These are phyloP conservation scores for Oncorhynchus masou DNA, from an alignment of 2,113 vertebrate genomes.

Conservation along the genomic window DNA sequence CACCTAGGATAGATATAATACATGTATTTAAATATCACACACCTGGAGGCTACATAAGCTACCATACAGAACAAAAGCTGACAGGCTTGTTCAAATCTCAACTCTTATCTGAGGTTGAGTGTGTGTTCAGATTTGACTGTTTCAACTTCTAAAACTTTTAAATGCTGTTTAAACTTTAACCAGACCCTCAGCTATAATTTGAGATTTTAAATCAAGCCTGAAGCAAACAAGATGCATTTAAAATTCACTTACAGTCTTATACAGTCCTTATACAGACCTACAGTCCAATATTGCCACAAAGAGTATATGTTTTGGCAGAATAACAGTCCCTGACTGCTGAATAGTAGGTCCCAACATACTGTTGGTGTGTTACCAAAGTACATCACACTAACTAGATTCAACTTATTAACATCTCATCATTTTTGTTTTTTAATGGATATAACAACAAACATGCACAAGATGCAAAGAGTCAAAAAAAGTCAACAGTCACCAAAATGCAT, in stretches of 20 bases:
- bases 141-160: neutral
- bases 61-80: neutral
- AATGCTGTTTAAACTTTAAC: conserved; percentile 18
- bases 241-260: conserved; percentile 10
- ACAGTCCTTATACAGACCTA: too few relatives aligned
- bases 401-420: conserved; percentile 23
- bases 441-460: conserved; percentile 40
- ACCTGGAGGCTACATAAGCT: neutral
- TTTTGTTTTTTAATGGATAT: neutral
- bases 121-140: neutral
- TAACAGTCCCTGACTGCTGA: neutral
- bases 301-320: neutral
- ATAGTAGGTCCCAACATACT: neutral
- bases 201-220: conserved; percentile 21
- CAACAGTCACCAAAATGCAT: conserved; percentile 6
- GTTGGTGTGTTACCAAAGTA: neutral
- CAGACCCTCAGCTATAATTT: conserved; percentile 6
- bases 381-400: neutral
- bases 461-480: neutral
- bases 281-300: neutral
- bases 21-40: neutral
- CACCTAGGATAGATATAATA: neutral
- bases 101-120: neutral
- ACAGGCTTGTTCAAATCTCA: conserved; percentile 35
- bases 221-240: conserved; percentile 28